Percentiles rank a stretch among this genome's conserved stretches.
Evolutionary conservation across 1,140 invertebrate species (phyloP).

Genomic region (Colletes gigas): DNA sequence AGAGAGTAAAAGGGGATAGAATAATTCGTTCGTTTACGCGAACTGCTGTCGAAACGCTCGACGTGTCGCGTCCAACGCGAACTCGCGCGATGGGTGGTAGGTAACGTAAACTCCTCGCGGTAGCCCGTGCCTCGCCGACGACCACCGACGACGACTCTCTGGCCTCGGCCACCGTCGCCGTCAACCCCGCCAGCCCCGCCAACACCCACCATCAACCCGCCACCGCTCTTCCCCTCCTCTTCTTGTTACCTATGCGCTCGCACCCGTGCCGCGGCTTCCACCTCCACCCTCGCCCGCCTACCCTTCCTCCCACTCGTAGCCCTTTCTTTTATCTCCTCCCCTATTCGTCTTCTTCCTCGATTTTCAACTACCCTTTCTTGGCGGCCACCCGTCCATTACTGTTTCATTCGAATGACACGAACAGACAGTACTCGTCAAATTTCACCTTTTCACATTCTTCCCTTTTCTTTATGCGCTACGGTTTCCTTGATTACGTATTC

Average conservation of each 20-base stretch:
- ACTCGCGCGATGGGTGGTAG: slow-evolving; percentile 59
- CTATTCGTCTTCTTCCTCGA: not conserved
- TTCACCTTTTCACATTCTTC: not conserved
- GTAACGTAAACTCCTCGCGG: slow-evolving; percentile 34
- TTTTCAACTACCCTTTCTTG: not conserved
- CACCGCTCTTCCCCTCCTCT: not conserved
- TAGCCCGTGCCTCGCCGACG: slow-evolving; percentile 30
- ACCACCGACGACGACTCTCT: slow-evolving; percentile 34
- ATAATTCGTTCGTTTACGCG: not conserved
- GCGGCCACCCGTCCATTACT: not conserved
- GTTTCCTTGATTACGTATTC: slow-evolving; percentile 29
- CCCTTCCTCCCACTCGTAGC: not conserved
- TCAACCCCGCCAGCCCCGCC: slow-evolving; percentile 32
- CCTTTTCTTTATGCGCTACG: not conserved
- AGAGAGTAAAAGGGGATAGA: not conserved
- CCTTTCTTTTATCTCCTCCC: not conserved
- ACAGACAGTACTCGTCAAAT: not conserved
- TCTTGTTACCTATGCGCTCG: not conserved
- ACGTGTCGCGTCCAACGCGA: slow-evolving; percentile 70
- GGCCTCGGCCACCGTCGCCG: slow-evolving; percentile 51
- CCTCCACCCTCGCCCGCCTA: not conserved
- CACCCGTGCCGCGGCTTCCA: not conserved
- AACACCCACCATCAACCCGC: not conserved
- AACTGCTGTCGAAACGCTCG: slow-evolving; percentile 60
- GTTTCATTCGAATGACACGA: not conserved